Evolutionary conservation across 2,797 vertebrate genomes (phyloP).

Genomic region (Lindbergichthys nudifrons): DNA sequence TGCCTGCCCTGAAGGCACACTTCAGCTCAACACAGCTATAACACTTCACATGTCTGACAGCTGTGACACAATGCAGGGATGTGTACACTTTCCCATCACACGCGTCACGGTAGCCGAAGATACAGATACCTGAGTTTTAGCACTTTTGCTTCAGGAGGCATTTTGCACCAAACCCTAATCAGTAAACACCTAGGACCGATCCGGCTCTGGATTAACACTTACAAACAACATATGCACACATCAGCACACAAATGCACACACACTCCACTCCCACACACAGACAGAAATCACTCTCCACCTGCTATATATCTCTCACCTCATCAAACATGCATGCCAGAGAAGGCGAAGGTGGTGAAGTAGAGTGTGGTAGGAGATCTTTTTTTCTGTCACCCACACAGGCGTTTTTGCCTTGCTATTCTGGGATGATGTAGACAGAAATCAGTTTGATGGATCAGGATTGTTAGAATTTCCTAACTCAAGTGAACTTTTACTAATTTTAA

Average conservation of each 20-base stretch:
- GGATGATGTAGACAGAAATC: conserved; percentile 31
- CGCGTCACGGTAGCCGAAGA: conserved; percentile 15
- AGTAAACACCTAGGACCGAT: conserved; percentile 46
- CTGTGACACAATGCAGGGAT: conserved; percentile 28
- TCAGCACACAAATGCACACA: conserved; percentile 12
- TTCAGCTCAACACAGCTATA: conserved; percentile 45
- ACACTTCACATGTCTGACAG: conserved; percentile 53
- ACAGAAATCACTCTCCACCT: conserved; percentile 51
- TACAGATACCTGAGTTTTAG: conserved; percentile 23
- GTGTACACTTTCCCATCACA: conserved; percentile 26
- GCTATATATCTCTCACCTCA: conserved; percentile 67
- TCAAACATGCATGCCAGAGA: conserved; percentile 69
- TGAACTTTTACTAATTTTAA: conserved; percentile 16
- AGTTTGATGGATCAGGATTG: conserved; percentile 25
- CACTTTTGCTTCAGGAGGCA: conserved; percentile 12
- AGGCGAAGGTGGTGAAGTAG: conserved; percentile 50
- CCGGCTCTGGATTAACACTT: conserved; percentile 45
- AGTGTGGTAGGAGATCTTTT: conserved; percentile 44
- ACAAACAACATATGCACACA: conserved; percentile 41
- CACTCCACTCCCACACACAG: conserved; percentile 30
- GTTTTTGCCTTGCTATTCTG: conserved; percentile 40
- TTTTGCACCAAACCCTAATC: conserved; percentile 34
- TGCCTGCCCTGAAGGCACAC: conserved; percentile 56
- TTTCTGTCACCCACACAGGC: conserved; percentile 37
- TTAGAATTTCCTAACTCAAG: conserved; percentile 25